phyloP scores from a whole-genome alignment of 2,888 invertebrate species.

The Dimorphilus gyrociliatus region DNA sequence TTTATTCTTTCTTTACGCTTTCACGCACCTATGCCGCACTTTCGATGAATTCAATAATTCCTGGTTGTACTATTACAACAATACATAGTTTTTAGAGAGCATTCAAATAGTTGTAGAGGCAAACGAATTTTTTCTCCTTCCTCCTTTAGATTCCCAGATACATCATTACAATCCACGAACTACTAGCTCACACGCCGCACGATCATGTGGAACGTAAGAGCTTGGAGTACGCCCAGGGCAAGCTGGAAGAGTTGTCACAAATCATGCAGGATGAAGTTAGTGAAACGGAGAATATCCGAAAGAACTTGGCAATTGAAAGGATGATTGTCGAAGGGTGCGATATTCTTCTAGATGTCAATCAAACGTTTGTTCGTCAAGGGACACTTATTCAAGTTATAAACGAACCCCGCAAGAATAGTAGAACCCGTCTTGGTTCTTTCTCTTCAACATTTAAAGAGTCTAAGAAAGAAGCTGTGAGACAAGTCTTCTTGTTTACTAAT shows the following conservation, averaged over 20 bases:
- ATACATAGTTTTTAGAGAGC: too few species aligned
- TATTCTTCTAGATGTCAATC: slow-evolving; percentile 74
- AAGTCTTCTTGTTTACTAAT: slow-evolving; percentile 78
- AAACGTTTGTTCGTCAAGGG: slow-evolving; percentile 78
- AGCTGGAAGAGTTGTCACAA: slow-evolving; percentile 56
- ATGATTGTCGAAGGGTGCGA: slow-evolving; percentile 89
- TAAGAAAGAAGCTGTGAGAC: slow-evolving; percentile 55
- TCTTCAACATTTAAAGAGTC: slow-evolving; percentile 31
- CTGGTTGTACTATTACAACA: too few species aligned
- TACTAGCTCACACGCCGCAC: slow-evolving; percentile 77
- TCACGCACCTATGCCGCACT: too few species aligned
- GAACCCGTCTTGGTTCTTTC: slow-evolving; percentile 45
- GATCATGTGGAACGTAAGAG: slow-evolving; percentile 81
- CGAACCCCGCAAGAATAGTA: slow-evolving; percentile 44
- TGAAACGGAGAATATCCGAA: slow-evolving; percentile 75
- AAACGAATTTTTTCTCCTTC: too few species aligned
- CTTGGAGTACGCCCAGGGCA: slow-evolving; percentile 62
- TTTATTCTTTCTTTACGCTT: too few species aligned
- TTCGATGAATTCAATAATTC: too few species aligned
- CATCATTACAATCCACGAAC: slow-evolving; percentile 73
- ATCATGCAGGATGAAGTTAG: slow-evolving; percentile 71
- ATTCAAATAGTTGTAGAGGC: too few species aligned
- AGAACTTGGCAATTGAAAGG: slow-evolving; percentile 73
- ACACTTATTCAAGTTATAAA: slow-evolving; percentile 55
- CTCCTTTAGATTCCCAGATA: slow-evolving; percentile 70